These are phyloP conservation scores for Hippocampus zosterae DNA, from an alignment of 2,113 vertebrate genomes.

Conservation along the genomic window DNA sequence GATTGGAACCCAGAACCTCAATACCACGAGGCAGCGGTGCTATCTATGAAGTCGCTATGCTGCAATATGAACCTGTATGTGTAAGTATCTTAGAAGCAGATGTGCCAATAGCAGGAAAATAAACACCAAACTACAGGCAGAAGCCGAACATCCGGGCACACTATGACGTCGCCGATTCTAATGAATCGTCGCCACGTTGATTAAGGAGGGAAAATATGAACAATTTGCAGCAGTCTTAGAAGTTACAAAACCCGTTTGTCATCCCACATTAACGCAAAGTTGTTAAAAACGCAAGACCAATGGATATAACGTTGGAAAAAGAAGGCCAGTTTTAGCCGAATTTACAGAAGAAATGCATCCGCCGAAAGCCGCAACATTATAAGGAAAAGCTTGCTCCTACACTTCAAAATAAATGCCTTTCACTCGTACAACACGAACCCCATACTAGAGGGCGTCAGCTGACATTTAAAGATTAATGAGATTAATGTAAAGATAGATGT, in stretches of 20 bases:
- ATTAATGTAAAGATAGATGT: too few species aligned
- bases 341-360: background rate
- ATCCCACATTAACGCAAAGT: background rate
- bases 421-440: background rate
- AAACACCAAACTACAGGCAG: background rate
- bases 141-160: background rate
- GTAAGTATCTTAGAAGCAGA: background rate
- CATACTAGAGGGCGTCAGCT: background rate
- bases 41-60: background rate
- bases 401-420: conserved; percentile 18
- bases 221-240: background rate
- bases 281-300: background rate
- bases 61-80: background rate
- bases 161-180: background rate
- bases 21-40: background rate
- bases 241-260: background rate
- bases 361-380: background rate
- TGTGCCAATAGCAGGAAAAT: background rate
- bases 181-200: too few species aligned
- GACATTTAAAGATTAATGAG: background rate
- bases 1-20: background rate
- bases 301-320: background rate
- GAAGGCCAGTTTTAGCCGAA: background rate
- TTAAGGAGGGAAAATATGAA: background rate
- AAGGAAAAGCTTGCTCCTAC: background rate